These are phyloP conservation scores for Lepisosteus oculatus DNA, from an alignment of 2,113 vertebrate species.

Conservation along the genomic window DNA sequence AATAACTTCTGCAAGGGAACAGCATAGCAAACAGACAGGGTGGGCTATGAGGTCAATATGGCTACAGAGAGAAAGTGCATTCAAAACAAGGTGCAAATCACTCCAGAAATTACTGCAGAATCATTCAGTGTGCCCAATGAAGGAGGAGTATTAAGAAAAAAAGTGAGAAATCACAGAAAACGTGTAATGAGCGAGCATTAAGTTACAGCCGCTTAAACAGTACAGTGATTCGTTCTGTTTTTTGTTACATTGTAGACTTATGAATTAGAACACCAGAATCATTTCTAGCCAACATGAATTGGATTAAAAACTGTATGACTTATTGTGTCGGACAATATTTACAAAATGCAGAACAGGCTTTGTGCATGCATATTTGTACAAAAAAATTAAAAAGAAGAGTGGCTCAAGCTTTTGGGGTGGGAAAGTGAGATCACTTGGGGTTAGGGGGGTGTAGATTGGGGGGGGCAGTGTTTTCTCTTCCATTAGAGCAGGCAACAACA, in stretches of 20 bases:
- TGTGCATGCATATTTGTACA: conserved; percentile 46
- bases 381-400: conserved; percentile 28
- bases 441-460: not conserved
- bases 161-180: not conserved
- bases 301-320: conserved; percentile 29
- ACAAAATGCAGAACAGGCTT: conserved; percentile 54
- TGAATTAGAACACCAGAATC: conserved; percentile 7
- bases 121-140: not conserved
- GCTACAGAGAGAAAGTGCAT: not conserved
- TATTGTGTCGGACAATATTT: conserved; percentile 31
- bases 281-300: conserved; percentile 25
- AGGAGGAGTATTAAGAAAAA: not conserved
- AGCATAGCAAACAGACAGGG: not conserved
- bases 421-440: conserved; percentile 40
- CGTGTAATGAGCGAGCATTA: not conserved
- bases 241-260: not conserved
- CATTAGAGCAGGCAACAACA: conserved; percentile 52
- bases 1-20: not conserved
- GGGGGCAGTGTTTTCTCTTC: conserved; percentile 29
- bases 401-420: conserved; percentile 32
- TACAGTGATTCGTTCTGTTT: not conserved
- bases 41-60: conserved; percentile 5
- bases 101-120: not conserved
- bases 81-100: conserved; percentile 3
- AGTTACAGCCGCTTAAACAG: not conserved